Evolutionary conservation across 2,797 vertebrate species (phyloP), one percentile per base, ranked within the genome.

Genomic region (Phoeniculus purpureus): DNA sequence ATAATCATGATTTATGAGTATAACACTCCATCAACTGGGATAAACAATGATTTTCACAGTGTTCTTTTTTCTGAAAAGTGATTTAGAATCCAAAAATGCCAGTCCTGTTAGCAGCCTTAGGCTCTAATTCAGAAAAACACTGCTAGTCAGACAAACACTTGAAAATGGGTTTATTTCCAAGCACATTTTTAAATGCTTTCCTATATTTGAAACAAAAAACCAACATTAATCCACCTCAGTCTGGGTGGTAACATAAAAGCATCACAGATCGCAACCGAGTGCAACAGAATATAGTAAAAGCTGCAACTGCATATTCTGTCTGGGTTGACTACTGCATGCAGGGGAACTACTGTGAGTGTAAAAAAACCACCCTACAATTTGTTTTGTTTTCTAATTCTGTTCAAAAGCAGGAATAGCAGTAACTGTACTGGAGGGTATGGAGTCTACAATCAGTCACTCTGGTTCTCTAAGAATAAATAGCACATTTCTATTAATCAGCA

Each of bases 1-100:
- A 96, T 93, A 94, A 88, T 83, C 3, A 79, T 93, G 91, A 96
- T 95, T 96, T 97, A 95, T 59, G 81, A 87, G 68, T 67, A 23
- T 85, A 94, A 72, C 92, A 91, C 89, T 94, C 87, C 51, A 96
- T 91, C 94, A 95, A 95, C 32, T 51, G 84, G 51, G 47, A 82
- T 66, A 96, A 92, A 90, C 74, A 94, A 89, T 1, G 1, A 90
- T 92, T 85, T 92, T 82, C 79, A 87, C 31, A 87, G 60, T 55
- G 18, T 3, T 65, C 9, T 79, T 72, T 79, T 67, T 93, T 71
- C 12, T 61, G 29, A 73, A 94, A 83, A 55, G 55, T 62, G 67
- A 60, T 51, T 50, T 52, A 79, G 32, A 92, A 90, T 84, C 64
- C 58, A 77, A 90, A 95, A 93, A 85, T 64, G 32, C 67, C 64